Evolutionary conservation across 2,113 vertebrate genomes (phyloP).

Genomic region (Baryphthengus martii): DNA sequence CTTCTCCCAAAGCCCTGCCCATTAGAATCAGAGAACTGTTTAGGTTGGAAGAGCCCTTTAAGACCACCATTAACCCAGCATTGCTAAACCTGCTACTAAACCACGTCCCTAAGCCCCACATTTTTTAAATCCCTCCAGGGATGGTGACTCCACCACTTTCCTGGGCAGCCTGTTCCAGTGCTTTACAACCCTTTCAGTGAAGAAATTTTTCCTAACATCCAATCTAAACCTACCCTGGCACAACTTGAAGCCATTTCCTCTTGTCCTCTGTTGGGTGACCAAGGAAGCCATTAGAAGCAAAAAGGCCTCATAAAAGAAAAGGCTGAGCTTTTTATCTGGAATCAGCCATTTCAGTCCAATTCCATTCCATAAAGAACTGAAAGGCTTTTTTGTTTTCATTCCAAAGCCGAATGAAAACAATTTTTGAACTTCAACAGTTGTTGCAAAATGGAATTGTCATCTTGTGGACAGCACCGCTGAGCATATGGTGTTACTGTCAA

Average conservation of each 20-base stretch:
- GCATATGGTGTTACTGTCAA: slow-evolving; percentile 59
- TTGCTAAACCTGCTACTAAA: neutral
- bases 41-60: neutral
- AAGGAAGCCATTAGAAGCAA: neutral
- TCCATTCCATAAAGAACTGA: slow-evolving; percentile 6
- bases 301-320: neutral
- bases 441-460: slow-evolving; percentile 59
- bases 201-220: neutral
- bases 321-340: slow-evolving; percentile 24
- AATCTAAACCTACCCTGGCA: neutral
- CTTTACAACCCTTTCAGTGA: neutral
- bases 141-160: neutral
- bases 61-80: neutral
- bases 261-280: neutral
- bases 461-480: slow-evolving; percentile 44
- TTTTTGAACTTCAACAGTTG: slow-evolving; percentile 57
- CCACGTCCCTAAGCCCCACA: neutral
- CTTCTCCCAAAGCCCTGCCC: neutral
- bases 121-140: neutral
- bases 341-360: slow-evolving; percentile 7
- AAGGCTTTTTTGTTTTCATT: slow-evolving; percentile 55
- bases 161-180: neutral
- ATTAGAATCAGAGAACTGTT: neutral
- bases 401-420: slow-evolving; percentile 41
- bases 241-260: neutral